Base-by-base conservation (phyloP, 2,888 invertebrate genomes). In the Schizaphis graminum region DNA sequence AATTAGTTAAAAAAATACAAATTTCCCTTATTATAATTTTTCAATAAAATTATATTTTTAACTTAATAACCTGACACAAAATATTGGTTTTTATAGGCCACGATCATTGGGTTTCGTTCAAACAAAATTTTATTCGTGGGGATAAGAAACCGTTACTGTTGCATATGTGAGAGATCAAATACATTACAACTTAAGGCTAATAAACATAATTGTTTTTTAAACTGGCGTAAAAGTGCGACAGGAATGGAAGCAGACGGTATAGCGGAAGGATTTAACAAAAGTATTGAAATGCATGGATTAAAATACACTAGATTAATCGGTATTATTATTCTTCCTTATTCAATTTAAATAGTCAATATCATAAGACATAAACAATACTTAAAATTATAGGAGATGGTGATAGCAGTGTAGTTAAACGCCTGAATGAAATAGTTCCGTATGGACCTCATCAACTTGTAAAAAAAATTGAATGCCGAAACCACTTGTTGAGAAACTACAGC, bases 391-490 rank as follows among this genome's bases (percentile, higher is more conserved):
- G 87, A n/a, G 87, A 53, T 35, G 53, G 87, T n/a, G 87, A 88
- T 88, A 88, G 87, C 35, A 88, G 87, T 53, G 87, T 53, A 35
- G 10, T 53, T 21, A 88, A 88, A 53, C 87, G 87, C n/a, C 35
- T 88, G 8, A 88, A 88, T 88, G 53, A 88, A 53, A 88, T 87
- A 49, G 49, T 87, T 0, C 87, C 87, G 7, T 87, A 87, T 87
- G 87, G 87, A n/a, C 49, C 87, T 49, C 49, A 87, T 7, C n/a
- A 5, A 1, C n/a, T 87, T n/a, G 49, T 88, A 88, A 88, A 88
- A 88, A 88, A 88, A 88, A 57, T 53, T 88, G 87, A 88, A 53
- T 88, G 87, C 10, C 87, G 87, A 13, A 87, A 87, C 35, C 87
- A 87, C 49, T n/a, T 87, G n/a, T 7, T 87, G 5, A 87, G 87